phyloP scores from a whole-genome alignment of 2,888 invertebrate genomes.

The Plebejus anna region DNA sequence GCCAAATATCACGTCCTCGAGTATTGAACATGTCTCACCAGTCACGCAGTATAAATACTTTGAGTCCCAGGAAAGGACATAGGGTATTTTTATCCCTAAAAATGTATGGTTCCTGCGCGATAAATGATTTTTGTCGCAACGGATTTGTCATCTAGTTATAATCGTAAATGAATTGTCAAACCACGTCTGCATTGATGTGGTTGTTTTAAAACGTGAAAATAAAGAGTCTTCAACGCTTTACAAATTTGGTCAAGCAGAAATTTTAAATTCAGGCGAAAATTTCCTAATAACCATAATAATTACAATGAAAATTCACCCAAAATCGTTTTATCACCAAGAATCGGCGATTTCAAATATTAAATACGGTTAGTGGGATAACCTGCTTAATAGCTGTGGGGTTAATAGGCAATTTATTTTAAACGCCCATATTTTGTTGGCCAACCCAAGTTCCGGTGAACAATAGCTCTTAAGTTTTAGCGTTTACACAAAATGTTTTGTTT shows the following conservation, averaged over 20 bases:
- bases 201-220: no score
- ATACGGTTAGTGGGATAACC: not conserved
- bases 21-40: no score
- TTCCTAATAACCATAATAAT: not conserved
- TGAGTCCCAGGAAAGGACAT: no score
- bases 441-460: not conserved
- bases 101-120: no score
- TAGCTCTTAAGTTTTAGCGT: not conserved
- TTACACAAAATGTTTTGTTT: not conserved
- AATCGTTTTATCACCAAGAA: not conserved
- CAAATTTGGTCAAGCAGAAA: not conserved
- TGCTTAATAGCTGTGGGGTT: not conserved
- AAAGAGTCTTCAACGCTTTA: not conserved
- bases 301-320: not conserved
- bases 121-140: no score
- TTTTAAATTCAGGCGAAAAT: not conserved
- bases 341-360: conserved; percentile 1
- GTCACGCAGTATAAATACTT: no score
- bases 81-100: no score
- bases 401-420: conserved; percentile 5
- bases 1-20: no score
- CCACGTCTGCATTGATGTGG: no score
- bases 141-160: no score
- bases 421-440: conserved; percentile 5
- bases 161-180: no score